Conservation (phyloP, 2,113 vertebrate genomes). For the Leptobrachium ailaonicum region DNA sequence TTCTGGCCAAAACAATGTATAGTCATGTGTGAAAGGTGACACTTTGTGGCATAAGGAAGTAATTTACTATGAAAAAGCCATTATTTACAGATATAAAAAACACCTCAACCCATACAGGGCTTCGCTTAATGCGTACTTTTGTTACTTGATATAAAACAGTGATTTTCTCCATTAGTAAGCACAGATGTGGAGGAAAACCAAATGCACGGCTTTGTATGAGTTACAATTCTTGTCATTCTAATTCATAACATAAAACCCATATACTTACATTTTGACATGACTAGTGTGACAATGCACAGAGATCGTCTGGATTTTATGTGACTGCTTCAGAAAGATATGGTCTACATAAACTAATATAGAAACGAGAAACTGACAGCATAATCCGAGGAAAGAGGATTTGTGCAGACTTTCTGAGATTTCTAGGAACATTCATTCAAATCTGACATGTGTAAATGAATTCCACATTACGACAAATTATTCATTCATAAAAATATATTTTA, state of each 20-base stretch:
- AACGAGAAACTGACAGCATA: constrained; percentile 38
- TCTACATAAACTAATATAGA: constrained; percentile 26
- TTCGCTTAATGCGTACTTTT: no score
- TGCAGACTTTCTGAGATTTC: constrained; percentile 16
- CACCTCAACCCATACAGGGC: no score
- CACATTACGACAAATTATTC: background rate
- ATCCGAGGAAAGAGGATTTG: constrained; percentile 36
- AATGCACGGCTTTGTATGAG: background rate
- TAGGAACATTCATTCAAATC: background rate
- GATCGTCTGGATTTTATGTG: constrained; percentile 27
- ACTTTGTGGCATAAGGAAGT: no score
- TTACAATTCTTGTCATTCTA: background rate
- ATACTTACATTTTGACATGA: constrained; percentile 10
- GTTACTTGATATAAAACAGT: background rate
- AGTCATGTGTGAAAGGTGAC: no score
- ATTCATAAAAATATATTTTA: background rate
- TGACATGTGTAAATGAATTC: constrained; percentile 24
- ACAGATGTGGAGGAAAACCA: constrained; percentile 18
- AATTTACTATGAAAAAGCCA: no score
- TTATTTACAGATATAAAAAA: no score
- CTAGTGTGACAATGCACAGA: constrained; percentile 21
- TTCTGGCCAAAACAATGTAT: no score
- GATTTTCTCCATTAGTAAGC: background rate
- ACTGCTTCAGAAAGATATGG: constrained; percentile 25
- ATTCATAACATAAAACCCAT: constrained; percentile 9